These are phyloP conservation scores for Drosophila gaucha DNA, from an alignment of 2,888 invertebrate genomes.

Conservation along the genomic window DNA sequence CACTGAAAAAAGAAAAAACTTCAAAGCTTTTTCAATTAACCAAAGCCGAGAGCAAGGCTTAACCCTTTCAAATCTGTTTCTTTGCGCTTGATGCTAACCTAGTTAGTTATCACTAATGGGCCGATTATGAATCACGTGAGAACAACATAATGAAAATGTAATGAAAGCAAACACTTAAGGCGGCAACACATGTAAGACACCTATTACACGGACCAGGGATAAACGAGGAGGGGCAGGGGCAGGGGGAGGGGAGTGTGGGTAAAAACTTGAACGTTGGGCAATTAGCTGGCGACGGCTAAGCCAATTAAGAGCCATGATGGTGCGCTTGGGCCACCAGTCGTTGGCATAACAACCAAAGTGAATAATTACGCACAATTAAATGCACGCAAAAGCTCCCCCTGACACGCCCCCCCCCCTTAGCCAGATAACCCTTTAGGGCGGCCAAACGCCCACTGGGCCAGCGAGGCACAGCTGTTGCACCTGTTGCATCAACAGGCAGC, in stretches of 20 bases:
- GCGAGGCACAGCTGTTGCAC: conserved; percentile 24
- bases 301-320: conserved; percentile 53
- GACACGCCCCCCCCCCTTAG: neutral
- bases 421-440: neutral
- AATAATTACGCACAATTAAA: conserved; percentile 75
- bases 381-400: conserved; percentile 57
- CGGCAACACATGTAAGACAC: conserved; percentile 60
- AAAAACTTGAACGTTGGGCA: conserved; percentile 18
- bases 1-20: neutral
- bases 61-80: conserved; percentile 2
- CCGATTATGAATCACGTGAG: conserved; percentile 55
- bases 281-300: conserved; percentile 55
- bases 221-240: neutral
- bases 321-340: conserved; percentile 23
- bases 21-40: conserved; percentile 10
- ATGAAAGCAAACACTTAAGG: conserved; percentile 39
- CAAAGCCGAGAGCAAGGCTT: neutral
- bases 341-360: conserved; percentile 62
- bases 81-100: conserved; percentile 16
- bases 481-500: conserved; percentile 42
- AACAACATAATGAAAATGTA: conserved; percentile 39
- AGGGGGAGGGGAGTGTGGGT: neutral
- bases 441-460: conserved; percentile 17
- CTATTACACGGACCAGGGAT: conserved; percentile 10
- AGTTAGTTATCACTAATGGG: conserved; percentile 46